These are phyloP conservation scores for Andrena cerasifolii DNA, from an alignment of 1,140 invertebrate genomes.

Conservation along the genomic window DNA sequence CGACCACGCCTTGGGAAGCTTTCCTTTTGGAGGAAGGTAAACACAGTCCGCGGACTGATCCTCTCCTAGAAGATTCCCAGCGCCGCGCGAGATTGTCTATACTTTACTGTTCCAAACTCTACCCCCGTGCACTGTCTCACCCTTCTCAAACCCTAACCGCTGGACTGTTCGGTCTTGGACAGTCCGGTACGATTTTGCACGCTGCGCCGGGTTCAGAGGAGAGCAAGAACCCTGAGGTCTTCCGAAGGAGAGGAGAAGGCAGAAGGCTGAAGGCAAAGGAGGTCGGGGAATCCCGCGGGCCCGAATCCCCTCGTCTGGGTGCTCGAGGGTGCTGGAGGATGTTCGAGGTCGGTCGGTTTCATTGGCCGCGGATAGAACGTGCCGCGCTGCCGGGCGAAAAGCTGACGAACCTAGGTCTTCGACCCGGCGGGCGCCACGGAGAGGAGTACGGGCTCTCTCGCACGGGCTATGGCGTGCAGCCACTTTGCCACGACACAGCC, in stretches of 20 bases:
- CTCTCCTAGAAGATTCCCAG: too few species aligned
- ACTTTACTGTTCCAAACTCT: too few species aligned
- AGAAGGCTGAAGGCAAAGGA: too few species aligned
- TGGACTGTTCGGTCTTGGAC: too few species aligned
- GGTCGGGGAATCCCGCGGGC: neutral
- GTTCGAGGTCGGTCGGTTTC: conserved; percentile 36
- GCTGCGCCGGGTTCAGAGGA: too few species aligned
- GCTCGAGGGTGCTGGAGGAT: neutral
- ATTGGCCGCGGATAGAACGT: conserved; percentile 30
- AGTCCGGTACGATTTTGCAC: too few species aligned
- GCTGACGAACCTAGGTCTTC: conserved; percentile 65
- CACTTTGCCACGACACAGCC: conserved; percentile 72
- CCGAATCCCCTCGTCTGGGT: neutral
- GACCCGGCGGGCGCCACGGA: conserved; percentile 58
- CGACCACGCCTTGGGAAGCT: conserved; percentile 35
- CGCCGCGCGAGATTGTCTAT: too few species aligned
- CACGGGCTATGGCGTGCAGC: conserved; percentile 63
- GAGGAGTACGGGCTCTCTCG: conserved; percentile 42
- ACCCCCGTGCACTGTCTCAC: too few species aligned
- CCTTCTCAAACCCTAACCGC: too few species aligned
- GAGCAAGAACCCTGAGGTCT: too few species aligned
- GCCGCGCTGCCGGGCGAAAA: conserved; percentile 36
- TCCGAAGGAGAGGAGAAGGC: too few species aligned
- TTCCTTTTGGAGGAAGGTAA: neutral
- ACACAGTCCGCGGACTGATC: neutral